phyloP scores from a whole-genome alignment of 2,888 invertebrate genomes.

The Apoderus coryli region DNA sequence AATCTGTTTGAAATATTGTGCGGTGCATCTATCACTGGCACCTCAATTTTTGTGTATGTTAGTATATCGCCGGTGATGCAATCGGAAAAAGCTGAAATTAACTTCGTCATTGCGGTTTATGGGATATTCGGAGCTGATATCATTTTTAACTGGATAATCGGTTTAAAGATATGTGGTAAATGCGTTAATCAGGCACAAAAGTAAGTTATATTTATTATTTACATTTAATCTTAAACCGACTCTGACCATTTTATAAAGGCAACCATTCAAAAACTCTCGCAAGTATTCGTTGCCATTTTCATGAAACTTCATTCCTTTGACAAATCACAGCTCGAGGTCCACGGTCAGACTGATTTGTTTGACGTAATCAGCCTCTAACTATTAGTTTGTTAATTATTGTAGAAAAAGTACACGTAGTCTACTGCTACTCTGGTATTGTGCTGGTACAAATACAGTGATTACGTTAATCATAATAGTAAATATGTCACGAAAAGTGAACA shows the following conservation, averaged over 20 bases:
- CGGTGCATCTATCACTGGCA: slow-evolving; percentile 25
- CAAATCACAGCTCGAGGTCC: no score
- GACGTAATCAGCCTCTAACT: no score
- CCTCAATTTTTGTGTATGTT: slow-evolving; percentile 27
- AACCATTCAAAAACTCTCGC: no score
- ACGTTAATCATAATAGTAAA: slow-evolving; percentile 27
- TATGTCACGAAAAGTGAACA: slow-evolving; percentile 27
- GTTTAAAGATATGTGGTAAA: slow-evolving; percentile 29
- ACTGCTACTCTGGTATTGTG: slow-evolving; percentile 28
- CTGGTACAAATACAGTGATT: slow-evolving; percentile 26
- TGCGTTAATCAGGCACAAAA: slow-evolving; percentile 29
- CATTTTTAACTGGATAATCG: slow-evolving; percentile 28
- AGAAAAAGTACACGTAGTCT: slow-evolving; percentile 31
- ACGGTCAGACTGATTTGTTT: no score
- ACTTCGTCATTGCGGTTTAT: slow-evolving; percentile 29
- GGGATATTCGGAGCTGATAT: slow-evolving; percentile 29
- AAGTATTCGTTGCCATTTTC: not conserved
- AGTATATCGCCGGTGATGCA: slow-evolving; percentile 27
- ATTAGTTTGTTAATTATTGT: no score
- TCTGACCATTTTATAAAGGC: no score
- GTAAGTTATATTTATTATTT: no score
- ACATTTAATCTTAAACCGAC: no score
- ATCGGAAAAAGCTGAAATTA: slow-evolving; percentile 30
- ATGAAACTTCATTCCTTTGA: slow-evolving; percentile 5
- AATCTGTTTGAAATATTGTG: slow-evolving; percentile 26